Percentiles rank a stretch among this genome's conserved stretches.
phyloP scores from a whole-genome alignment of 2,888 invertebrate species.

The Agrotis clavis region DNA sequence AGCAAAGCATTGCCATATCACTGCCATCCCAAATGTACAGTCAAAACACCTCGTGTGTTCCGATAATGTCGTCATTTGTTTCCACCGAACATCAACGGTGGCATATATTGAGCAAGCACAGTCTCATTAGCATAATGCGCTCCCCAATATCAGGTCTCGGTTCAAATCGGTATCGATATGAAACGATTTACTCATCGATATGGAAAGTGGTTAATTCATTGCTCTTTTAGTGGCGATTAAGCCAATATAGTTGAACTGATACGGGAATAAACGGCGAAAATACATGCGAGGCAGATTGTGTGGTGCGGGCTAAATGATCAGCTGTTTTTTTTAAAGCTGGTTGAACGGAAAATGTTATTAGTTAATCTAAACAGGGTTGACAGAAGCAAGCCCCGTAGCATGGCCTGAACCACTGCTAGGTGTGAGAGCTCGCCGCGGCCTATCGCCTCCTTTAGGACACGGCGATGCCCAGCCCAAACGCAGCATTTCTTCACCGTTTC shows the following conservation, averaged over 20 bases:
- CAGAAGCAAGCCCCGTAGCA: too few relatives aligned
- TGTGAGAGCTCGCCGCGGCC: too few relatives aligned
- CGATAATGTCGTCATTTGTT: slow-evolving; percentile 61
- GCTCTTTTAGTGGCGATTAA: slow-evolving; percentile 55
- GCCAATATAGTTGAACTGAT: slow-evolving; percentile 45
- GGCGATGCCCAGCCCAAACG: too few relatives aligned
- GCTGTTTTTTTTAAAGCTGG: background rate
- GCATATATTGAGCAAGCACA: slow-evolving; percentile 60
- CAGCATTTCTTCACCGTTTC: too few relatives aligned
- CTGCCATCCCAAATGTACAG: slow-evolving; percentile 36
- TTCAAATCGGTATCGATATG: slow-evolving; percentile 55
- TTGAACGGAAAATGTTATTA: background rate
- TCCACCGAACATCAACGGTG: slow-evolving; percentile 51
- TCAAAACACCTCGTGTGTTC: slow-evolving; percentile 54
- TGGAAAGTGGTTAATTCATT: slow-evolving; percentile 60
- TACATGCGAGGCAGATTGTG: slow-evolving; percentile 30
- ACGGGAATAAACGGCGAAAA: slow-evolving; percentile 16
- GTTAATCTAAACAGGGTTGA: background rate
- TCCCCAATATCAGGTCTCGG: slow-evolving; percentile 60
- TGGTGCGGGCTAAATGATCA: background rate
- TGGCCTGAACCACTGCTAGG: too few relatives aligned
- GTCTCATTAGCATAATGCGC: slow-evolving; percentile 66
- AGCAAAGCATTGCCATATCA: slow-evolving; percentile 44
- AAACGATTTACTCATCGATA: slow-evolving; percentile 60
- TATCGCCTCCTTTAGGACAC: too few relatives aligned